phyloP scores from a whole-genome alignment of 2,888 invertebrate genomes.

The Trilocha varians region DNA sequence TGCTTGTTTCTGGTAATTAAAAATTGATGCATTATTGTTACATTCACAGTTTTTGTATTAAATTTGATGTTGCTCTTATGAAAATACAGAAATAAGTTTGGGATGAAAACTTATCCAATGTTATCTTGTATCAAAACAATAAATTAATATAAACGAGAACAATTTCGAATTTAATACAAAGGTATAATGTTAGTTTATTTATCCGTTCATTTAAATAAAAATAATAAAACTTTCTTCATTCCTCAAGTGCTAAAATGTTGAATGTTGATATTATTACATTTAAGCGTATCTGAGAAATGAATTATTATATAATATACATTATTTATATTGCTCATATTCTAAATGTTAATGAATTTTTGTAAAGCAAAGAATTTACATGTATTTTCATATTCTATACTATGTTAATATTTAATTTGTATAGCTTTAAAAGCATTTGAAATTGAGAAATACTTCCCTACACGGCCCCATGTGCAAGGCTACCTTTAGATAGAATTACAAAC shows the following conservation, averaged over 20 bases:
- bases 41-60: too few species aligned
- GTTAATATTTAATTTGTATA: constrained; percentile 1
- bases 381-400: not conserved
- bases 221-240: not conserved
- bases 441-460: constrained; percentile 12
- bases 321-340: constrained; percentile 6
- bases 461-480: constrained; percentile 11
- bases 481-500: not conserved
- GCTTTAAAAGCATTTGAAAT: constrained; percentile 13
- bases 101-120: too few species aligned
- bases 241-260: not conserved
- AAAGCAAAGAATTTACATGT: not conserved
- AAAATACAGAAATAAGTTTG: too few species aligned
- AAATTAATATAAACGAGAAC: too few species aligned
- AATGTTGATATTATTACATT: not conserved
- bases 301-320: not conserved
- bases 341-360: constrained; percentile 4
- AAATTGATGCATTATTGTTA: too few species aligned
- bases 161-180: not conserved
- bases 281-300: not conserved
- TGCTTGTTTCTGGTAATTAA: too few species aligned
- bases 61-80: too few species aligned
- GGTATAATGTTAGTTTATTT: not conserved
- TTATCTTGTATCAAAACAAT: too few species aligned
- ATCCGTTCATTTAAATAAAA: not conserved